Evolutionary conservation across 2,888 invertebrate species (phyloP).

Genomic region (Rambutsinella grinnellia): DNA sequence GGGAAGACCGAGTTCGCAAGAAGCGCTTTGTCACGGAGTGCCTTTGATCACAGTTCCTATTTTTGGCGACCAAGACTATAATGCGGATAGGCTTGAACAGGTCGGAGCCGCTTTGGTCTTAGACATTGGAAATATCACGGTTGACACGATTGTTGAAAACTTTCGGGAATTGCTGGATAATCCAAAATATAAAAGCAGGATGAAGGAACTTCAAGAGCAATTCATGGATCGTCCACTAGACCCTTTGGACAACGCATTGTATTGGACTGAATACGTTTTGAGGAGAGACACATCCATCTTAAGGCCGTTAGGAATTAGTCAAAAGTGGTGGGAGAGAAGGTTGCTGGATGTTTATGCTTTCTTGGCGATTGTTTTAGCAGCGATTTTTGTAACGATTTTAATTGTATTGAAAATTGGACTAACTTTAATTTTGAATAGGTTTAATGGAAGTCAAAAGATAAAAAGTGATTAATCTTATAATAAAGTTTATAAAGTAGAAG

Average conservation of each 20-base stretch:
- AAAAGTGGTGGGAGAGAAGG: conserved; percentile 49
- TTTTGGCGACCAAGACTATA: conserved; percentile 51
- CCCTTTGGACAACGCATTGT: conserved; percentile 42
- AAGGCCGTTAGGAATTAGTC: conserved; percentile 38
- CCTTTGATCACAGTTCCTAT: conserved; percentile 53
- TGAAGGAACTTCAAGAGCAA: conserved; percentile 30
- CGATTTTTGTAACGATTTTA: too few species aligned
- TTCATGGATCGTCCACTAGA: conserved; percentile 49
- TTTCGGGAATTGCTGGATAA: too few species aligned
- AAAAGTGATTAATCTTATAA: too few species aligned
- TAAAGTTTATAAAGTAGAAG: too few species aligned
- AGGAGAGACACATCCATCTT: conserved; percentile 27
- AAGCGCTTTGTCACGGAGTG: conserved; percentile 61
- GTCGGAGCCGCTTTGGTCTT: conserved; percentile 37
- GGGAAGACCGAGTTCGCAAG: conserved; percentile 56
- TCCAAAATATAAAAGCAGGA: too few species aligned
- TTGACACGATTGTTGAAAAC: not conserved
- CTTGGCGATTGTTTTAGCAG: not conserved
- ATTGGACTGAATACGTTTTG: conserved; percentile 52
- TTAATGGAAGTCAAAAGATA: too few species aligned
- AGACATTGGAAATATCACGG: conserved; percentile 32
- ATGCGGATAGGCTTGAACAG: conserved; percentile 43
- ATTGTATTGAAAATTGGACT: too few species aligned
- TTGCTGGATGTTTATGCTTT: conserved; percentile 45
- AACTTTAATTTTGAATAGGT: too few species aligned